These are phyloP conservation scores for Dorcus hopei DNA, from an alignment of 2,888 invertebrate species.

Conservation along the genomic window DNA sequence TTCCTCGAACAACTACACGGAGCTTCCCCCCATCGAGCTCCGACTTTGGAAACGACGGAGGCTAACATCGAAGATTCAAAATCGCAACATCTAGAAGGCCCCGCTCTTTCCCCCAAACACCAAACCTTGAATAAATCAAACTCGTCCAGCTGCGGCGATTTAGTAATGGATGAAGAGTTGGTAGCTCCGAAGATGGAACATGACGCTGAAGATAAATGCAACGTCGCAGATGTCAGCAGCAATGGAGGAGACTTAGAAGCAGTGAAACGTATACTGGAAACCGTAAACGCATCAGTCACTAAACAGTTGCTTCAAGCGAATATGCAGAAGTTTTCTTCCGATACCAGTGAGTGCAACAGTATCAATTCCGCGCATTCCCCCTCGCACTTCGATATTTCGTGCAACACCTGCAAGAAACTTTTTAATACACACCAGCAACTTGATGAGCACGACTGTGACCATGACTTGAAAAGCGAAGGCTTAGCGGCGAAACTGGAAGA, in stretches of 20 bases:
- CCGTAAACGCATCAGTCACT: slow-evolving; percentile 71
- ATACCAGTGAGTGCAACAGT: slow-evolving; percentile 50
- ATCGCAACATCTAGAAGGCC: slow-evolving; percentile 49
- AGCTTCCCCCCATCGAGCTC: slow-evolving; percentile 52
- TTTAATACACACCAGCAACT: slow-evolving; percentile 60
- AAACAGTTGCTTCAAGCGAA: slow-evolving; percentile 70
- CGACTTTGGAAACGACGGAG: slow-evolving; percentile 45
- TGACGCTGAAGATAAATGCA: slow-evolving; percentile 36
- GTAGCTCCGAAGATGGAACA: slow-evolving; percentile 47
- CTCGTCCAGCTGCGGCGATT: slow-evolving; percentile 51
- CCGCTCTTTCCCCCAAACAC: slow-evolving; percentile 42
- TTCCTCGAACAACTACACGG: slow-evolving; percentile 63
- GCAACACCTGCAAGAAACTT: slow-evolving; percentile 58
- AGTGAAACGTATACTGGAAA: slow-evolving; percentile 70
- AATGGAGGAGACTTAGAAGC: slow-evolving; percentile 59
- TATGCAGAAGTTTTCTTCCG: slow-evolving; percentile 63
- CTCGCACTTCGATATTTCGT: slow-evolving; percentile 47
- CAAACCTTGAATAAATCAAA: slow-evolving; percentile 36
- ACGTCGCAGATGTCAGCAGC: slow-evolving; percentile 36
- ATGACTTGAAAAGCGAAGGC: slow-evolving; percentile 67
- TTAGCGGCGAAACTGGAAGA: slow-evolving; percentile 75
- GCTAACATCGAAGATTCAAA: slow-evolving; percentile 29
- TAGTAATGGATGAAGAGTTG: slow-evolving; percentile 66
- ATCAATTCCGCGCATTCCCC: slow-evolving; percentile 39
- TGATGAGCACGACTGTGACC: slow-evolving; percentile 70